Percentiles rank a stretch among this genome's conserved stretches.
phyloP scores from a whole-genome alignment of 2,113 vertebrate species.

The Psilopsiagon aymara region DNA sequence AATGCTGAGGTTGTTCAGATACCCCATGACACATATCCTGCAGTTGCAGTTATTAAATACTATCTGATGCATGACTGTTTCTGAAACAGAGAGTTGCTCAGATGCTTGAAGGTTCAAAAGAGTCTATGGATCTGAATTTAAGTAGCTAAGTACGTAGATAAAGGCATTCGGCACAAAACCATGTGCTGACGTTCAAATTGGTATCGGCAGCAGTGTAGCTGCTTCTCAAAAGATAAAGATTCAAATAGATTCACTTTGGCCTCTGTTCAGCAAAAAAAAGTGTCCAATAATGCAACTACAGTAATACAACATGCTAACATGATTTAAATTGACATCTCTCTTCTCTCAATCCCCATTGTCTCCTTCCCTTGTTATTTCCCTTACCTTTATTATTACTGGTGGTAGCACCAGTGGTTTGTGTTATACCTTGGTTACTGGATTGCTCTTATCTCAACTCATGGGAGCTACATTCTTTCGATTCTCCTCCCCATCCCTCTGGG shows the following conservation, averaged over 20 bases:
- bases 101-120: background rate
- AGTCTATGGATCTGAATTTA: background rate
- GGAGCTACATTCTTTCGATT: no score
- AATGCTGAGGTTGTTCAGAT: background rate
- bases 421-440: no score
- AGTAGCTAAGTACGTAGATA: background rate
- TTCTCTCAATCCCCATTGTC: background rate
- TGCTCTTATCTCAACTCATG: no score
- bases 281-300: background rate
- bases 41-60: background rate
- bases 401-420: no score
- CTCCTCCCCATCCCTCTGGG: no score
- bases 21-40: background rate
- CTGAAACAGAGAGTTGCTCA: background rate
- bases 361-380: no score
- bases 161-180: background rate
- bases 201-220: background rate
- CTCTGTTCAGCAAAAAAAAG: background rate
- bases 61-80: background rate
- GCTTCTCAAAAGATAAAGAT: background rate
- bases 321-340: background rate
- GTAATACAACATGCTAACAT: background rate
- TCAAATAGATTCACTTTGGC: background rate
- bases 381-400: no score
- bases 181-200: background rate